Base-by-base conservation (phyloP, 2,888 invertebrate species). In the Zygothrica quintamaculata region DNA sequence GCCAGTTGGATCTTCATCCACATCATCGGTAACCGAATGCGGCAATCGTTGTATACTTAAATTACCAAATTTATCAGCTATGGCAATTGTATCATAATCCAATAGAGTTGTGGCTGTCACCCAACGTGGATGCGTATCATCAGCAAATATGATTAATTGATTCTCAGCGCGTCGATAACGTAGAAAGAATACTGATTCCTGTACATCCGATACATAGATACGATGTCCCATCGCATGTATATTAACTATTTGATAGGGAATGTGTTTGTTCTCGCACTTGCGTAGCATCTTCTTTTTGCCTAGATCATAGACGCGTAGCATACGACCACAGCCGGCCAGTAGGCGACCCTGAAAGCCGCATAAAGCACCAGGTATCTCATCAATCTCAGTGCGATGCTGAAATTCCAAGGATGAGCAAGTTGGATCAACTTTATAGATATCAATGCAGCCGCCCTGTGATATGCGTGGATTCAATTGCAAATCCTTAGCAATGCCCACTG, bases 1-100 rank as follows among this genome's bases (percentile, higher is more conserved):
- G 39, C 99, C 99, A 0, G 99, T 99, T 0, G 99, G 99, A 92
- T 99, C 99, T 91, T 99, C 99, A 90, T 99, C 99, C 0, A 99
- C 98, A 89, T 99, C 99, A 91, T 99, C 99, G 18, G 96, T 96
- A 1, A 98, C 96, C 58, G 97, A 97, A 51, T 95, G 94, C 0
- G 99, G 98, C 53, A 99, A 90, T 39, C 98, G 93, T 86, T 98
- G 95, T 56, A 99, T 94, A 57, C 96, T 94, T 74, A 99, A 93
- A 89, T 98, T 99, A 26, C 99, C 99, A 92, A 99, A 99, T 91
- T 99, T 99, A 91, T 99, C 99, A 5, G 98, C 97, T 61, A 97
- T 95, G 0, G 98, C 99, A 11, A 99, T 95, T 0, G 99, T 99
- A 88, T 98, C 97, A 87, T 98, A 99, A 92, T 99, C 99, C 44